phyloP scores from a whole-genome alignment of 2,113 vertebrate species.

The Marmota monax region DNA sequence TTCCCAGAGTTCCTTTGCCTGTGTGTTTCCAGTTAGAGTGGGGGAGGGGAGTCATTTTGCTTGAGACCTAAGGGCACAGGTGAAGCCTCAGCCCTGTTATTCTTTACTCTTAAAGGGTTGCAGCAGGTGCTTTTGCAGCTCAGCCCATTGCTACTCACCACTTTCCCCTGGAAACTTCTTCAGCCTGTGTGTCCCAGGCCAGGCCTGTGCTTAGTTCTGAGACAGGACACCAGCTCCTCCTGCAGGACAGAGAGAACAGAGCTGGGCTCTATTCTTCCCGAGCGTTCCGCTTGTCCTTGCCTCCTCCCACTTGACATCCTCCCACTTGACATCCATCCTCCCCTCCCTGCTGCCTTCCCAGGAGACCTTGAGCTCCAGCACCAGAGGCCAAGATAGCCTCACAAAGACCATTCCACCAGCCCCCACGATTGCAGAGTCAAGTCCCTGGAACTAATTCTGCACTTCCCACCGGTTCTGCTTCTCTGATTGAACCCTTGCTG shows the following conservation, averaged over 20 bases:
- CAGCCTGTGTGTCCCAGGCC: not conserved
- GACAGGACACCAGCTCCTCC: not conserved
- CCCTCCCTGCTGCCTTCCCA: not conserved
- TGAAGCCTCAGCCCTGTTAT: not conserved
- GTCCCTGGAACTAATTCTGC: not conserved
- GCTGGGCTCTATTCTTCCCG: not conserved
- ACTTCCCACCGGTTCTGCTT: not conserved
- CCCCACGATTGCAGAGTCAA: not conserved
- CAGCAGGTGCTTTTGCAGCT: not conserved
- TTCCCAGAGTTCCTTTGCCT: not conserved
- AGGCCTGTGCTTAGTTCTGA: not conserved
- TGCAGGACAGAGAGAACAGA: not conserved
- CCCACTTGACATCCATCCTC: too few relatives aligned
- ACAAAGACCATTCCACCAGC: not conserved
- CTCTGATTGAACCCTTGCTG: not conserved
- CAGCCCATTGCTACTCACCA: too few relatives aligned
- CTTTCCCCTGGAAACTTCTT: not conserved
- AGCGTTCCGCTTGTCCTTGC: not conserved
- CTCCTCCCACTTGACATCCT: too few relatives aligned
- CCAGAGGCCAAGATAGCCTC: not conserved
- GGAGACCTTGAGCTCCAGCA: not conserved
- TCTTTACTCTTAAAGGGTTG: not conserved
- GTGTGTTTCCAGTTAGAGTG: not conserved
- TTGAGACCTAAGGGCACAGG: not conserved
- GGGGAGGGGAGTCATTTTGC: not conserved